phyloP scores from a whole-genome alignment of 2,113 vertebrate genomes.

The Caretta caretta region DNA sequence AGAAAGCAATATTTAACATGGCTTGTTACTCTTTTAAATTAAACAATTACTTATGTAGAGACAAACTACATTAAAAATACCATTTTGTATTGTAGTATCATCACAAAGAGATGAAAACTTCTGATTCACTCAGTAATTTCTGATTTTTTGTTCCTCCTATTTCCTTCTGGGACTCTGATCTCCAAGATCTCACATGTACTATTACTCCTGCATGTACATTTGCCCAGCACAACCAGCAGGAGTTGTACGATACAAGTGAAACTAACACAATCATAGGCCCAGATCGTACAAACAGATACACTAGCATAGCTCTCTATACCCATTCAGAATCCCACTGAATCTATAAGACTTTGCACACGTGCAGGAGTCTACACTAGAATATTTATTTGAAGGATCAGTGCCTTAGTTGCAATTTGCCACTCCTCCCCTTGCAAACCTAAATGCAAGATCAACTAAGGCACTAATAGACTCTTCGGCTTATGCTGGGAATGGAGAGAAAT shows the following conservation, averaged over 20 bases:
- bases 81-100: background rate
- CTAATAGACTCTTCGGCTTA: background rate
- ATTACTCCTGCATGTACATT: background rate
- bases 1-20: background rate
- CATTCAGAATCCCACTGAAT: background rate
- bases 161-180: background rate
- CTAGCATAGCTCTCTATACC: background rate
- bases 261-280: background rate
- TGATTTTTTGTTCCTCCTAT: background rate
- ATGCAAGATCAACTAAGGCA: background rate
- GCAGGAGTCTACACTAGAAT: background rate
- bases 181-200: background rate
- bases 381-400: background rate
- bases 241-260: background rate
- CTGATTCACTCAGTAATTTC: background rate
- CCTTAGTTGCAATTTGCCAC: background rate
- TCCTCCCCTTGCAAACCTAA: background rate
- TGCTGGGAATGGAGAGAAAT: background rate
- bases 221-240: background rate
- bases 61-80: background rate
- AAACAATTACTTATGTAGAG: background rate
- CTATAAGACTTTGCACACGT: accelerated
- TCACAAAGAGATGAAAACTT: background rate
- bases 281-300: background rate
- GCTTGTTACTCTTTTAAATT: background rate